Conservation (phyloP, 92 coral and sea anemone species). For the Phenganax subtilis region DNA sequence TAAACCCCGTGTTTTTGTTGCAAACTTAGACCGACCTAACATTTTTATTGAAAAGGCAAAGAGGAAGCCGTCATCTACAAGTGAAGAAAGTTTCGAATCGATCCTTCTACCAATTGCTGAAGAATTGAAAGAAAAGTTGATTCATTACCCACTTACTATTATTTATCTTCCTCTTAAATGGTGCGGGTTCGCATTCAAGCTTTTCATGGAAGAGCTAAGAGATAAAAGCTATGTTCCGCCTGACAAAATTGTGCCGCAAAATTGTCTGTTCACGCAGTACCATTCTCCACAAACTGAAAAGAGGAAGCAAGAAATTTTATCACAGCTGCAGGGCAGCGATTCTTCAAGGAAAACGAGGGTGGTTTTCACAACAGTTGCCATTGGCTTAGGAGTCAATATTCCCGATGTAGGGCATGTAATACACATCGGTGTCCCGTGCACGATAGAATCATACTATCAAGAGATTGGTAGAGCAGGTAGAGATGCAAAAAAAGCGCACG, state of each 20-base stretch:
- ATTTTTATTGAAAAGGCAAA: slow-evolving; percentile 30
- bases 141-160: slow-evolving; percentile 13
- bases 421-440: slow-evolving; percentile 50
- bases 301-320: slow-evolving; percentile 49
- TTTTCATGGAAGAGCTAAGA: slow-evolving; percentile 30
- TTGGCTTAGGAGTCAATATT: slow-evolving; percentile 53
- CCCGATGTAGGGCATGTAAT: slow-evolving; percentile 51
- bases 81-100: slow-evolving; percentile 43
- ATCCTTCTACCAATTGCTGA: slow-evolving; percentile 29
- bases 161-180: slow-evolving; percentile 48
- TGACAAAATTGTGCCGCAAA: not conserved
- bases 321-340: slow-evolving; percentile 35
- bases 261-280: slow-evolving; percentile 24
- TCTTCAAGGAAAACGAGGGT: slow-evolving; percentile 28
- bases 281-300: slow-evolving; percentile 42
- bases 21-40: not conserved
- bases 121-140: slow-evolving; percentile 27
- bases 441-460: slow-evolving; percentile 47
- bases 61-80: slow-evolving; percentile 32
- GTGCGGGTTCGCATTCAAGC: slow-evolving; percentile 52
- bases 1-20: slow-evolving; percentile 18
- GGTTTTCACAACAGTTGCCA: slow-evolving; percentile 55
- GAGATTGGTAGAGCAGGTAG: slow-evolving; percentile 52
- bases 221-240: not conserved
- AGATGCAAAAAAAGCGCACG: not conserved